Conservation (phyloP, 2,113 vertebrate species). For the Pseudolaguvia tuberculata region DNA sequence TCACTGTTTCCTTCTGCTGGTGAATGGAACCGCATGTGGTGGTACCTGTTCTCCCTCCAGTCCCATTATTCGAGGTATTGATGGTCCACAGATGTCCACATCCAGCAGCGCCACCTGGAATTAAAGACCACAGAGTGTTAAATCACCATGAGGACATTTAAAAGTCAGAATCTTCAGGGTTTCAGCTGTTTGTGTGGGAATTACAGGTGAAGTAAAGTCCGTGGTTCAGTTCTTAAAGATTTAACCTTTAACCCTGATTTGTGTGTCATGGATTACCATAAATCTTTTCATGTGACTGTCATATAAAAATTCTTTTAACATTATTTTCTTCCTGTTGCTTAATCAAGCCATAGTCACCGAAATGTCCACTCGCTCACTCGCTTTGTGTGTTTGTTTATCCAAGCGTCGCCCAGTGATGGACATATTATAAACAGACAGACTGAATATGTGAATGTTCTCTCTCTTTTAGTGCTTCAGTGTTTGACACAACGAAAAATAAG, state of each 20-base stretch:
- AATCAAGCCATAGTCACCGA: background rate
- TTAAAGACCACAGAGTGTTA: background rate
- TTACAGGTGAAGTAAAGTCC: too few relatives aligned
- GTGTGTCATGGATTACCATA: background rate
- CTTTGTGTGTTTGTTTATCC: too few relatives aligned
- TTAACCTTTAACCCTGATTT: too few relatives aligned
- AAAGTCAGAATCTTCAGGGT: too few relatives aligned
- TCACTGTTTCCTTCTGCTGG: background rate
- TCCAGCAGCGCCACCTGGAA: conserved; percentile 86
- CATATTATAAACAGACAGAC: too few relatives aligned
- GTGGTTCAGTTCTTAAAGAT: too few relatives aligned
- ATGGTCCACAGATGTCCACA: conserved; percentile 92
- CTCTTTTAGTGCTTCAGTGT: too few relatives aligned
- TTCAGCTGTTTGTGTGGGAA: too few relatives aligned
- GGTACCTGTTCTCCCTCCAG: conserved; percentile 90
- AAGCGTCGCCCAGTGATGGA: too few relatives aligned
- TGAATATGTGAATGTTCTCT: too few relatives aligned
- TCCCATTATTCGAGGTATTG: conserved; percentile 92
- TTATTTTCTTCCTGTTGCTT: background rate
- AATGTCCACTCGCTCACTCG: background rate
- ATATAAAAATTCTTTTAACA: background rate
- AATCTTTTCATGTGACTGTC: background rate
- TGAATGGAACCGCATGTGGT: background rate
- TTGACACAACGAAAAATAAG: too few relatives aligned
- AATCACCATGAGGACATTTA: too few relatives aligned